phyloP scores from a whole-genome alignment of 2,113 vertebrate species.

The Zootoca vivipara region DNA sequence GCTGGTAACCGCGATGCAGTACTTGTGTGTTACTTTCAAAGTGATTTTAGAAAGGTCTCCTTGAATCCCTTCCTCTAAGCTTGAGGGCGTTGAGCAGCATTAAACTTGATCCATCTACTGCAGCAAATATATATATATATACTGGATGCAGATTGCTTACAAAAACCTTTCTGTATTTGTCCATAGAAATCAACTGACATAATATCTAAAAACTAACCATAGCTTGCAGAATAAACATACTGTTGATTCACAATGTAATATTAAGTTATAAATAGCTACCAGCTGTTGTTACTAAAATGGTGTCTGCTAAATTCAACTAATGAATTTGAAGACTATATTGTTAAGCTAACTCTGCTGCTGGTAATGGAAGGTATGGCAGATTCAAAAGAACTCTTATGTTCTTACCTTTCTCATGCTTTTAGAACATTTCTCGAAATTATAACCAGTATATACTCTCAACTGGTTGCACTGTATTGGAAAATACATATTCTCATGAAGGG shows the following conservation, averaged over 20 bases:
- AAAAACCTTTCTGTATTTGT: slow-evolving; percentile 14
- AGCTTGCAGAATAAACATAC: not conserved
- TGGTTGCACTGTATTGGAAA: not conserved
- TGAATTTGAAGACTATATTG: not conserved
- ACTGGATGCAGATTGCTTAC: not conserved
- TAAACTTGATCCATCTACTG: not conserved
- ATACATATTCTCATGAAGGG: not conserved
- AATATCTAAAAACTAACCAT: slow-evolving; percentile 17
- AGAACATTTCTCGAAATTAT: not conserved
- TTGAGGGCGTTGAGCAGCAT: not conserved
- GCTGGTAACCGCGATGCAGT: slow-evolving; percentile 68
- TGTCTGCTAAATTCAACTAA: not conserved
- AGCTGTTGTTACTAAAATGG: not conserved
- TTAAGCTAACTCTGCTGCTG: not conserved
- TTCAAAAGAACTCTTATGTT: not conserved
- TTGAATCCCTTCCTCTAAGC: slow-evolving; percentile 35
- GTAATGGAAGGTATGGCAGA: slow-evolving; percentile 8
- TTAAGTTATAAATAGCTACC: not conserved
- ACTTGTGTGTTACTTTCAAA: not conserved
- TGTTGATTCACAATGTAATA: not conserved
- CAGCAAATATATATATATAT: not conserved
- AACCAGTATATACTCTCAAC: not conserved
- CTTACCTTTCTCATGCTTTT: not conserved
- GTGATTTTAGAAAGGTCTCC: not conserved
- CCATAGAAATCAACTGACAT: slow-evolving; percentile 39